Conservation (phyloP, 2,113 vertebrate genomes). For the Jacana jacana region DNA sequence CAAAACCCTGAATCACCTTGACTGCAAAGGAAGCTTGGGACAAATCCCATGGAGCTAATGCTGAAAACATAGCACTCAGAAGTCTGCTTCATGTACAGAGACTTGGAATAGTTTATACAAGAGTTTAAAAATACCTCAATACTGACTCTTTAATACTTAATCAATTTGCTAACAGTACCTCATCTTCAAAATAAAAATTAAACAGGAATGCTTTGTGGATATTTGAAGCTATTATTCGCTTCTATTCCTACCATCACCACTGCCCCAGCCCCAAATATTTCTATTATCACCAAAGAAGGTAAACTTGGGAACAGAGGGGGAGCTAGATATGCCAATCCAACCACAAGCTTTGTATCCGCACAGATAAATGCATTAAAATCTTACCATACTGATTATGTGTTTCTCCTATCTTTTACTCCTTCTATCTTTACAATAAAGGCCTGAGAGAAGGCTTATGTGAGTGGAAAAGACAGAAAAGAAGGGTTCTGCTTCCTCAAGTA, state of each 20-base stretch:
- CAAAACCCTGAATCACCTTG: background rate
- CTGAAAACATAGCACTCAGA: background rate
- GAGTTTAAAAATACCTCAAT: background rate
- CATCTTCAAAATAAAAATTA: background rate
- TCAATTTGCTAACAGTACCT: background rate
- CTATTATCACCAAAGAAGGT: slow-evolving; percentile 2
- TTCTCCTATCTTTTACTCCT: too few relatives aligned
- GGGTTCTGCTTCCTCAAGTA: background rate
- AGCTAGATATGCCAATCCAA: background rate
- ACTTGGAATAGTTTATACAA: background rate
- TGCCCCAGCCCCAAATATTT: slow-evolving; percentile 36
- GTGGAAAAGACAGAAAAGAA: too few relatives aligned
- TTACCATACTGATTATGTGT: background rate
- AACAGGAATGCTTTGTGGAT: background rate
- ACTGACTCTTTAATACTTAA: background rate
- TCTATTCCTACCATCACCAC: too few relatives aligned
- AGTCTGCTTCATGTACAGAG: background rate
- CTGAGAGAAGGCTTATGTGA: too few relatives aligned
- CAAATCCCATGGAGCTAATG: background rate
- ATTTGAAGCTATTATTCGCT: background rate
- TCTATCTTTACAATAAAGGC: background rate
- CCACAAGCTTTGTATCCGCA: background rate
- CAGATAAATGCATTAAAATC: background rate
- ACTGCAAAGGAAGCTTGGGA: background rate
- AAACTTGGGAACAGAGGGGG: slow-evolving; percentile 22